Percentiles rank a stretch among this genome's conserved stretches.
Evolutionary conservation across 2,113 vertebrate species (phyloP).

Genomic region (Triplophysa siluroides): DNA sequence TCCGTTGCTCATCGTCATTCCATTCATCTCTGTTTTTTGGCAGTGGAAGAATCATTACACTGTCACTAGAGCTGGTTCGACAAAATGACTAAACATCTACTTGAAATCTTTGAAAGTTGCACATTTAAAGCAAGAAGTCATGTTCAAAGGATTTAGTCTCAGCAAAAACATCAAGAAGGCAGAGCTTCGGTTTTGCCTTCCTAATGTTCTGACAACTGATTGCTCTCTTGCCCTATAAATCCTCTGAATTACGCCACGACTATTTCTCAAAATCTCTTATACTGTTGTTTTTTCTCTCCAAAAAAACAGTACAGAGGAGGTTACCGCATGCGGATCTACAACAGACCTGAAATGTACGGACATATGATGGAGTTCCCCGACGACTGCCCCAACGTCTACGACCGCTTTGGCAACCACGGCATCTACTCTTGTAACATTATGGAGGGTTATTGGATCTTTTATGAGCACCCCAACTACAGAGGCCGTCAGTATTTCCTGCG

Average conservation of each 20-base stretch:
- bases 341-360: conserved; percentile 71
- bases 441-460: conserved; percentile 76
- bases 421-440: conserved; percentile 72
- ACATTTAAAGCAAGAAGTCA: conserved; percentile 36
- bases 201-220: conserved; percentile 10
- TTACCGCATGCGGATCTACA: conserved; percentile 73
- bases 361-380: conserved; percentile 71
- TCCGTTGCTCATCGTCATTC: conserved; percentile 70
- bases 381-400: conserved; percentile 73
- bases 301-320: conserved; percentile 69
- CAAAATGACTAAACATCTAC: conserved; percentile 48
- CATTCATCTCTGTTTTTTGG: conserved; percentile 56
- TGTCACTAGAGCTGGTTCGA: conserved; percentile 41
- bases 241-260: not conserved
- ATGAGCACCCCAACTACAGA: conserved; percentile 76
- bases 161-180: conserved; percentile 28
- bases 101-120: conserved; percentile 40
- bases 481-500: conserved; percentile 75
- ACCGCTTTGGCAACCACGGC: conserved; percentile 68
- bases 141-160: conserved; percentile 39
- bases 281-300: not conserved
- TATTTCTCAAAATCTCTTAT: conserved; percentile 24
- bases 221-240: conserved; percentile 3
- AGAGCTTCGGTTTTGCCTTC: conserved; percentile 10
- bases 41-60: conserved; percentile 42